Percentiles rank a stretch among this genome's conserved stretches.
These are phyloP conservation scores for Galendromus occidentalis DNA, from an alignment of 1,140 invertebrate species.

Conservation along the genomic window DNA sequence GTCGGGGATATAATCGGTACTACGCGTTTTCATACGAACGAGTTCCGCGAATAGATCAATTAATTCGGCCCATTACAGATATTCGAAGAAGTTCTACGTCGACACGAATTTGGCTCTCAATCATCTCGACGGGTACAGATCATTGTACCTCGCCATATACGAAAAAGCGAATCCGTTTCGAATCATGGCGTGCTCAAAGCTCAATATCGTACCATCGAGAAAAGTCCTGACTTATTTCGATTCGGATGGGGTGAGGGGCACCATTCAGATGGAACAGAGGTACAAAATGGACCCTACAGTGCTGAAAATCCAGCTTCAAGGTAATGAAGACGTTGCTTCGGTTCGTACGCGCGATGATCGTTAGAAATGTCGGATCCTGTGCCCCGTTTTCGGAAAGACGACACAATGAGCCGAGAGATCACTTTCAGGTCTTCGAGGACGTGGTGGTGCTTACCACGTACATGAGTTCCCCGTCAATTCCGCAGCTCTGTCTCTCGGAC, in stretches of 20 bases:
- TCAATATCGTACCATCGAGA: constrained; percentile 31
- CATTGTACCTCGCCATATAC: constrained; percentile 61
- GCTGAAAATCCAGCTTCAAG: constrained; percentile 45
- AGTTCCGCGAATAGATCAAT: not conserved
- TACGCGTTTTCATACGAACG: too few relatives aligned
- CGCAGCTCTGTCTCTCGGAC: constrained; percentile 17
- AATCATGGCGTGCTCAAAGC: constrained; percentile 60
- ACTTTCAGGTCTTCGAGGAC: constrained; percentile 30
- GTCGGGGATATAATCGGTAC: too few relatives aligned
- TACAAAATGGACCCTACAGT: constrained; percentile 65
- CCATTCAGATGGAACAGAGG: constrained; percentile 43
- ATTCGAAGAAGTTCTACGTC: constrained; percentile 17
- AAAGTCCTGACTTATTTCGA: constrained; percentile 45
- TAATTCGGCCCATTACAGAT: not conserved
- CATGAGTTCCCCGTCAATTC: constrained; percentile 32
- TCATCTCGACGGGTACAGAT: constrained; percentile 44
- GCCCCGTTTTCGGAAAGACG: too few relatives aligned
- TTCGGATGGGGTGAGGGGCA: constrained; percentile 55
- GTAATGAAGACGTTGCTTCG: too few relatives aligned
- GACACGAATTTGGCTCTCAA: constrained; percentile 28
- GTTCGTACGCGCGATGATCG: too few relatives aligned
- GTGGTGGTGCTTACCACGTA: constrained; percentile 32
- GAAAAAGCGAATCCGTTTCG: constrained; percentile 54
- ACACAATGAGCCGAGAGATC: too few relatives aligned
- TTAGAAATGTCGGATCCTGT: too few relatives aligned